phyloP scores from a whole-genome alignment of 2,888 invertebrate species.

The Crepidodera aurea region DNA sequence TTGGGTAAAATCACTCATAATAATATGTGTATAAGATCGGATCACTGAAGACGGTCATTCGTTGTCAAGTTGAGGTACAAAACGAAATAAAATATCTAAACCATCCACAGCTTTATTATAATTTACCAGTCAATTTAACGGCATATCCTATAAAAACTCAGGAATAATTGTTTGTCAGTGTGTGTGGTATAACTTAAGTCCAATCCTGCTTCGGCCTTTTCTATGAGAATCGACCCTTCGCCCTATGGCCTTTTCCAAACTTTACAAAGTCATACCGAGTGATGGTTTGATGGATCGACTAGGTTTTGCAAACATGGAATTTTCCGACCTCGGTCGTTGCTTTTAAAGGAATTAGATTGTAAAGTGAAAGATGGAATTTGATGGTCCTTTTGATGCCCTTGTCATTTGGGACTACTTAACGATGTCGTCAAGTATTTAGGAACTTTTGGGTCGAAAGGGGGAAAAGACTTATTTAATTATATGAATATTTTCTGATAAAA shows the following conservation, averaged over 20 bases:
- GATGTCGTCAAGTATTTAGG: not conserved
- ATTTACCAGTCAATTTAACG: too few relatives aligned
- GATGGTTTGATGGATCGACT: slow-evolving; percentile 14
- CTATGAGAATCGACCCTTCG: slow-evolving; percentile 18
- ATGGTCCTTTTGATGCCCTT: not conserved
- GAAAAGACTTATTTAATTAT: too few relatives aligned
- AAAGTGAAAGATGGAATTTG: not conserved
- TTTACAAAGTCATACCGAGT: slow-evolving; percentile 21
- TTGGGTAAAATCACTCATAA: too few relatives aligned
- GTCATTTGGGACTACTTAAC: not conserved
- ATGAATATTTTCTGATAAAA: too few relatives aligned
- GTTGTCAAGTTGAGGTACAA: too few relatives aligned
- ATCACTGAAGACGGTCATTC: too few relatives aligned
- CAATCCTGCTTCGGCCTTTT: not conserved
- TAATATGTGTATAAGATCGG: too few relatives aligned
- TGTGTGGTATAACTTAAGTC: not conserved
- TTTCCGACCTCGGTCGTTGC: not conserved
- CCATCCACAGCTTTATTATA: too few relatives aligned
- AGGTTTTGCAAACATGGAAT: slow-evolving; percentile 2
- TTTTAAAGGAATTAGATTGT: slow-evolving; percentile 12
- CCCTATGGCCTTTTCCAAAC: slow-evolving; percentile 15
- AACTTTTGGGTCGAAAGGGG: too few relatives aligned
- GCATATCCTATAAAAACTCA: too few relatives aligned
- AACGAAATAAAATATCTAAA: too few relatives aligned
- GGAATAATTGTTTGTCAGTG: too few relatives aligned